A percentile compares a stretch with the other conserved stretches of the same genome.
Conservation (phyloP, 1,140 invertebrate species). For the Calosoma granatense region DNA sequence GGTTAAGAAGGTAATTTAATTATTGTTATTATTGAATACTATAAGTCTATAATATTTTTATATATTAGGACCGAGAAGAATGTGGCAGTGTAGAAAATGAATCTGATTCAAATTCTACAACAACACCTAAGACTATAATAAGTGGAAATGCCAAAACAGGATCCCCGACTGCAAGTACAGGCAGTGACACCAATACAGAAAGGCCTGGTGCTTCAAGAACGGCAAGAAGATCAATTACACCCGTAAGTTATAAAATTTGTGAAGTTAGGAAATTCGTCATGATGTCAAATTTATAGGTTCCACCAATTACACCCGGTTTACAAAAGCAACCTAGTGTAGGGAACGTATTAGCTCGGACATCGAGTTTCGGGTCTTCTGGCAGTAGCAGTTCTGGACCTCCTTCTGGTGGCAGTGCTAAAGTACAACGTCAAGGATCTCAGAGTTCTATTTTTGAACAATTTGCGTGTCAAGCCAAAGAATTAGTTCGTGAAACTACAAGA, state of each 20-base stretch:
- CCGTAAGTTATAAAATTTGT: constrained; percentile 21
- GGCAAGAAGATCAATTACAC: constrained; percentile 26
- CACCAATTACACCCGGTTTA: constrained; percentile 40
- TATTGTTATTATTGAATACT: constrained; percentile 10
- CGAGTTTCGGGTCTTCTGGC: constrained; percentile 48
- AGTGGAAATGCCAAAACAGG: constrained; percentile 40
- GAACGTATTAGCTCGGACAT: constrained; percentile 50
- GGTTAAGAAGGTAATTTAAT: constrained; percentile 13
- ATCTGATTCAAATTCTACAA: constrained; percentile 64
- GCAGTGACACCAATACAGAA: constrained; percentile 32
- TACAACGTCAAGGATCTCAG: constrained; percentile 64
- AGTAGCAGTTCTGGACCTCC: constrained; percentile 20
- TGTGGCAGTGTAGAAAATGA: constrained; percentile 55
- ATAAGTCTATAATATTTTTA: background rate
- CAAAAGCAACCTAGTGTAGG: constrained; percentile 52
- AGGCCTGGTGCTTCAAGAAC: constrained; percentile 33
- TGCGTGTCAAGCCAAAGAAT: constrained; percentile 73
- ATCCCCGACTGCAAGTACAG: constrained; percentile 29
- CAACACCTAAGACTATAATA: constrained; percentile 56
- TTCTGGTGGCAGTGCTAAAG: constrained; percentile 19
- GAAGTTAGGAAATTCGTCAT: background rate
- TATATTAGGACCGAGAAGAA: constrained; percentile 49
- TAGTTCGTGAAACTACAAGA: constrained; percentile 72
- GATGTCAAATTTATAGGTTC: constrained; percentile 16
- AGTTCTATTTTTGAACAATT: constrained; percentile 76